phyloP scores from a whole-genome alignment of 2,113 vertebrate species.

The Nesoenas mayeri region DNA sequence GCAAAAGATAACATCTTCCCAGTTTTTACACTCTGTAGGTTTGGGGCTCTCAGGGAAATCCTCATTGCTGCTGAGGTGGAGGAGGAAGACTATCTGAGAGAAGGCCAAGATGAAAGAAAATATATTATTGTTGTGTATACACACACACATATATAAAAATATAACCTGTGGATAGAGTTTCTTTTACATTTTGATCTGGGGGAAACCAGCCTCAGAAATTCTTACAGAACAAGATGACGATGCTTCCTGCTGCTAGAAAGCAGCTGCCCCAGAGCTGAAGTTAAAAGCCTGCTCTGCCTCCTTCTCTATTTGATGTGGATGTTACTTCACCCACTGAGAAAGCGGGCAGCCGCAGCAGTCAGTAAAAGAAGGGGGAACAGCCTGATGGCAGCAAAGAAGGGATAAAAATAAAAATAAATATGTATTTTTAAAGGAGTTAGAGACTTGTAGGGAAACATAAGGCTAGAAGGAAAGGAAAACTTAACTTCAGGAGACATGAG shows the following conservation, averaged over 20 bases:
- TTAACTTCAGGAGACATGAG: not conserved
- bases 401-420: not conserved
- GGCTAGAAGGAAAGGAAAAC: conserved; percentile 11
- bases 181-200: not conserved
- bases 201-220: conserved; percentile 10
- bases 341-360: not conserved
- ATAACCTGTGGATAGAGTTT: not conserved
- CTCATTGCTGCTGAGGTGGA: not conserved
- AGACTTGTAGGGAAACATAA: conserved; percentile 2
- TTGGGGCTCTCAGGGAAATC: conserved; percentile 39
- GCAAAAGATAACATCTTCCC: conserved; percentile 29
- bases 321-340: conserved; percentile 42
- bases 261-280: conserved; percentile 25
- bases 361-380: conserved; percentile 14
- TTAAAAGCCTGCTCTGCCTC: conserved; percentile 29
- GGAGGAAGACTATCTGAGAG: not conserved
- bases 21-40: conserved; percentile 15
- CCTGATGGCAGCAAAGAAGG: not conserved
- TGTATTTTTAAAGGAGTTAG: not conserved
- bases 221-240: conserved; percentile 5
- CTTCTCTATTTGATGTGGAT: conserved; percentile 39
- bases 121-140: not conserved
- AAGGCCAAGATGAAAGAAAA: conserved; percentile 27
- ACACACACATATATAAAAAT: not conserved
- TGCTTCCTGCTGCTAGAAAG: not conserved